These are phyloP conservation scores for Microtus montanus DNA, from an alignment of 2,113 vertebrate genomes.

Conservation along the genomic window DNA sequence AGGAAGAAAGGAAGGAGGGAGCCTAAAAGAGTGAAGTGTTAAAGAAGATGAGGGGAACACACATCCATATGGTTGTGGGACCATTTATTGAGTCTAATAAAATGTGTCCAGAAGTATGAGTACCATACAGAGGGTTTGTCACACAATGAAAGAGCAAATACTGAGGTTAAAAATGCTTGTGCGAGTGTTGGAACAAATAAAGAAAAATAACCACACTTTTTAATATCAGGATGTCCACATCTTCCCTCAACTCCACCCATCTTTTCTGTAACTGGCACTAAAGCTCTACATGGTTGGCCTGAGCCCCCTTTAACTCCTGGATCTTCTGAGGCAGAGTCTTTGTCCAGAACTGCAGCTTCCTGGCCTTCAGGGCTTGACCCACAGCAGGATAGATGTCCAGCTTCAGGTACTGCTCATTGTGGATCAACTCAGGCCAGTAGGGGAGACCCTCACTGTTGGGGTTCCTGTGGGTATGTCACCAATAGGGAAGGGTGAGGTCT, in stretches of 20 bases:
- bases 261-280: not conserved
- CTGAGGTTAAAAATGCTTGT: no score
- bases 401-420: slow-evolving; percentile 70
- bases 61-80: no score
- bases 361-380: not conserved
- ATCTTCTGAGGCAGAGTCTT: not conserved
- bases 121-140: not conserved
- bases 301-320: not conserved
- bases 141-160: no score
- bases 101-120: not conserved
- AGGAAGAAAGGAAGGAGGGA: not conserved
- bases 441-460: not conserved
- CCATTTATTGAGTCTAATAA: not conserved
- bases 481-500: not conserved
- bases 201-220: no score
- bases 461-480: slow-evolving; percentile 13
- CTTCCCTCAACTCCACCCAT: not conserved
- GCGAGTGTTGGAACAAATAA: not conserved
- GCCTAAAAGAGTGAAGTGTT: not conserved
- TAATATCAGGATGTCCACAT: not conserved
- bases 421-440: slow-evolving; percentile 1
- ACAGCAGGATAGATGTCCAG: slow-evolving; percentile 32
- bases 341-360: not conserved
- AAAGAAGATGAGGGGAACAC: not conserved
- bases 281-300: slow-evolving; percentile 22